A percentile compares a stretch with the other conserved stretches of the same genome.
These are phyloP conservation scores for Etheostoma nigrum DNA, from an alignment of 2,797 vertebrate species.

Conservation along the genomic window DNA sequence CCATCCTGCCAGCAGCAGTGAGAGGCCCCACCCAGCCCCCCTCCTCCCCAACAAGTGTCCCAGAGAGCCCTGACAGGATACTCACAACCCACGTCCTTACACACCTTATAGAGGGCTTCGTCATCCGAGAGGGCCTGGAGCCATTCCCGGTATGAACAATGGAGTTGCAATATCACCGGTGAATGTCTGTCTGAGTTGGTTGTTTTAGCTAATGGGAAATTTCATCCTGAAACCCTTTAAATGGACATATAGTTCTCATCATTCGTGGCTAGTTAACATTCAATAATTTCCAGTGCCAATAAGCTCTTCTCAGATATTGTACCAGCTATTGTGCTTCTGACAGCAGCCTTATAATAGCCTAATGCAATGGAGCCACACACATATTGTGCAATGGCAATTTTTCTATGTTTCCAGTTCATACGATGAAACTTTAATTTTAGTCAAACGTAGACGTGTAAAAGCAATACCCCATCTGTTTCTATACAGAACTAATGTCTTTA, in stretches of 20 bases:
- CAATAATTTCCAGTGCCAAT: too few relatives aligned
- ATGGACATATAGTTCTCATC: neutral
- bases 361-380: too few relatives aligned
- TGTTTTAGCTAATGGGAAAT: neutral
- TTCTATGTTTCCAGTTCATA: neutral
- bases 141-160: conserved; percentile 90
- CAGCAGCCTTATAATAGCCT: neutral
- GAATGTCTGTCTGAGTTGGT: neutral
- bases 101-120: conserved; percentile 94
- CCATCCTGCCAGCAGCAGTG: conserved; percentile 79
- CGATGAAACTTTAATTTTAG: too few relatives aligned
- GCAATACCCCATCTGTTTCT: neutral
- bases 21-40: conserved; percentile 85
- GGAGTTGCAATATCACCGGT: neutral
- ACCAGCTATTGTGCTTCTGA: neutral
- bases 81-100: conserved; percentile 92
- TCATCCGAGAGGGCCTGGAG: conserved; percentile 94
- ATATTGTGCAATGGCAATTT: too few relatives aligned
- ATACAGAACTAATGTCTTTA: neutral
- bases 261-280: neutral
- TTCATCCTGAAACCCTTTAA: neutral
- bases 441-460: neutral
- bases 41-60: conserved; percentile 83
- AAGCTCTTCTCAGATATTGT: too few relatives aligned
- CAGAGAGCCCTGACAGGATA: conserved; percentile 84